These are phyloP conservation scores for Plotosus lineatus DNA, from an alignment of 2,113 vertebrate species.

Conservation along the genomic window DNA sequence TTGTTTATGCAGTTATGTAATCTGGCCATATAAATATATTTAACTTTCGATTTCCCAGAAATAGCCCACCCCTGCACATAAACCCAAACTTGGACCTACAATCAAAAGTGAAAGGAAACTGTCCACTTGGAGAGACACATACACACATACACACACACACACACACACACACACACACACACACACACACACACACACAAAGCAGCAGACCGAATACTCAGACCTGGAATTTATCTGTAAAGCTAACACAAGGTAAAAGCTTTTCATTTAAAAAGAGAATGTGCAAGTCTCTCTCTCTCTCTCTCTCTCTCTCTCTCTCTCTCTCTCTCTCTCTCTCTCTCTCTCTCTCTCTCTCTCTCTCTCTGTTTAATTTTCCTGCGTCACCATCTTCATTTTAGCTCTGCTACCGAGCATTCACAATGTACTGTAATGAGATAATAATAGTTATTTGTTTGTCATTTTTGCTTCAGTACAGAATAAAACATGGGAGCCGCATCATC, in stretches of 20 bases:
- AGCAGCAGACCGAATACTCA: background rate
- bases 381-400: background rate
- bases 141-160: too few relatives aligned
- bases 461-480: background rate
- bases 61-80: background rate
- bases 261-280: background rate
- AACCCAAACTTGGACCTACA: background rate
- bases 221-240: background rate
- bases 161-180: too few relatives aligned
- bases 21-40: too few relatives aligned
- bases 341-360: background rate
- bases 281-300: background rate
- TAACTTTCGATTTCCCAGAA: background rate
- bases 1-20: too few relatives aligned
- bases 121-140: too few relatives aligned
- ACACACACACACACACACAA: conserved; percentile 43
- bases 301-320: background rate
- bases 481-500: background rate
- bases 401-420: background rate
- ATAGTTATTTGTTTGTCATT: background rate
- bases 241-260: background rate
- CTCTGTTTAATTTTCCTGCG: background rate
- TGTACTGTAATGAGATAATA: background rate
- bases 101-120: background rate
- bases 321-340: background rate